A percentile compares a stretch with the other conserved stretches of the same genome.
phyloP scores from a whole-genome alignment of 2,797 vertebrate species.

The Euphonia xanthogaster region DNA sequence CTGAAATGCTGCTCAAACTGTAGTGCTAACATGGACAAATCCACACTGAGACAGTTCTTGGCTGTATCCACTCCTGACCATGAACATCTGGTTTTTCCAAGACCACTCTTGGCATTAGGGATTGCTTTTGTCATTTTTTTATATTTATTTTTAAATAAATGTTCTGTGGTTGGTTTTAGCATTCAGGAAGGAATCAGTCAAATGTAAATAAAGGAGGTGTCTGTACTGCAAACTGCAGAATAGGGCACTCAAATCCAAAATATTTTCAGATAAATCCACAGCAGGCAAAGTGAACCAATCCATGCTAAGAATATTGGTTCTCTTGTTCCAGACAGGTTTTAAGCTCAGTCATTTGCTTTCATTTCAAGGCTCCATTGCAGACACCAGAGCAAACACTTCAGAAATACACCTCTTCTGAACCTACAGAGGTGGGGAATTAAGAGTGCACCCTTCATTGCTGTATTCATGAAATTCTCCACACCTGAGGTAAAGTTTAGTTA shows the following conservation, averaged over 20 bases:
- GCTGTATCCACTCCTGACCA: not conserved
- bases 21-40: not conserved
- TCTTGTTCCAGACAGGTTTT: not conserved
- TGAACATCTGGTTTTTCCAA: not conserved
- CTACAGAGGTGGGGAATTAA: not conserved
- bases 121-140: not conserved
- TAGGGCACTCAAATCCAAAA: not conserved
- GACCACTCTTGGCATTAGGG: not conserved
- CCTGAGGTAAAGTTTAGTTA: not conserved
- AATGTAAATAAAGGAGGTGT: not conserved
- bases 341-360: not conserved
- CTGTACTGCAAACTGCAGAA: not conserved
- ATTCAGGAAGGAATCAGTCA: not conserved
- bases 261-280: not conserved
- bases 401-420: not conserved
- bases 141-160: not conserved
- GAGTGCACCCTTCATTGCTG: not conserved
- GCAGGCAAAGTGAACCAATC: not conserved
- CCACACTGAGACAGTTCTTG: not conserved
- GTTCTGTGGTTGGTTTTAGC: not conserved
- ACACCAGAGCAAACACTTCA: not conserved
- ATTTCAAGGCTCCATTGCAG: not conserved
- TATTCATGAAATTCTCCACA: not conserved
- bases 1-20: not conserved
- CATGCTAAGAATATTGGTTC: not conserved